Base-by-base conservation (phyloP, 2,113 vertebrate species). In the Cygnus atratus region DNA sequence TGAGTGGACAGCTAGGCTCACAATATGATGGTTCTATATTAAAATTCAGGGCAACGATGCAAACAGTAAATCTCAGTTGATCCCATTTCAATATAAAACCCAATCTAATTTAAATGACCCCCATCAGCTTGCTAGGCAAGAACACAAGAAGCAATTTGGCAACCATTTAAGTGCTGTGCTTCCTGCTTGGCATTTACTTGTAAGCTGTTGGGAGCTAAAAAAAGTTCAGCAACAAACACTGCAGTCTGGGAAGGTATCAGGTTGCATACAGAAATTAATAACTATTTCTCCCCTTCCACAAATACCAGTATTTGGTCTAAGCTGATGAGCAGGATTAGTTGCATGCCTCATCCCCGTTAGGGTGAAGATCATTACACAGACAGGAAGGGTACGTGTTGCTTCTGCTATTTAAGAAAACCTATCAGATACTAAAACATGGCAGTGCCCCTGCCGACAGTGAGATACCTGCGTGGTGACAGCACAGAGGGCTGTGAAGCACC, bases 241-340 rank as follows among this genome's bases (percentile, higher is more conserved):
- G 2, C 35, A 19, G 50, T 1, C 43, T 33, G 4, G 25, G 48
- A 14, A 39, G 55, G 9, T 1, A 5, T 5, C 22, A 3, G 46
- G 50, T 43, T 26, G 43, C 35, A 16, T 1, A 10, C 6, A 15
- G 31, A 24, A 48, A 19, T 5, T 4, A 11, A 24, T 10, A 31
- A 18, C 37, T 2, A 8, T 13, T 16, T 22, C n/a, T 29, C 41
- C 22, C 41, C 41, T 31, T 22, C 44, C 87, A 61, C 59, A 18
- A 16, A 44, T 1, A 2, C 6, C 43, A 13, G 2, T 5, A 11
- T 12, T 5, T 5, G 48, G 6, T 13, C 1, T 1, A 2, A 13
- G 19, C 4, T 0, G 25, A 22, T 2, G 54, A 62, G 59, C 11
- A 0, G 29, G 55, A 31, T 10, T 1, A 9, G 62, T 46, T 10